These are phyloP conservation scores for Tenebrosternarchus preto DNA, from an alignment of 2,113 vertebrate species.

Conservation along the genomic window DNA sequence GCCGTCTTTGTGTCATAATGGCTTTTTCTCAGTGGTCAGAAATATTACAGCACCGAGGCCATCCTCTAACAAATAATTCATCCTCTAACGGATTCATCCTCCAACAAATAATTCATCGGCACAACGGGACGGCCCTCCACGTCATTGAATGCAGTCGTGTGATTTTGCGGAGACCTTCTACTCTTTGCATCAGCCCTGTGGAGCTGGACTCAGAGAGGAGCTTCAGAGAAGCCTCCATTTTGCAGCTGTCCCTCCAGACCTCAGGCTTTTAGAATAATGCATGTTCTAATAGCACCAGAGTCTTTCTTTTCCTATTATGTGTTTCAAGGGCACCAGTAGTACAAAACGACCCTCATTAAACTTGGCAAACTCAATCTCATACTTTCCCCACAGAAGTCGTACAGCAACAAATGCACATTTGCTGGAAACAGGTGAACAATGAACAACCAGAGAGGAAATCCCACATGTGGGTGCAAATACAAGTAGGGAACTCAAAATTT, in stretches of 20 bases:
- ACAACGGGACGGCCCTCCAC: constrained; percentile 12
- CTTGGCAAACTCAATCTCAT: background rate
- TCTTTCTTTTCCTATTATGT: background rate
- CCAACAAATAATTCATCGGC: no score
- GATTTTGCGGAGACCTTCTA: background rate
- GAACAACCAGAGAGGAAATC: background rate
- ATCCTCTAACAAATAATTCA: background rate
- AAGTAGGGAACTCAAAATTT: background rate
- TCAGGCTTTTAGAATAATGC: background rate
- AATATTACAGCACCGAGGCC: background rate
- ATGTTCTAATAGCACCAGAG: constrained; percentile 7
- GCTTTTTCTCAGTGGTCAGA: constrained; percentile 17
- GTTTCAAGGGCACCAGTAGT: constrained; percentile 1
- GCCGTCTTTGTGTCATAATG: constrained; percentile 1
- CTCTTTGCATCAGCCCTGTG: constrained; percentile 3
- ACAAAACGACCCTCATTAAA: constrained; percentile 29
- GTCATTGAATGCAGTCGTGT: constrained; percentile 14
- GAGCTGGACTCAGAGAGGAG: background rate
- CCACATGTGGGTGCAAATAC: background rate
- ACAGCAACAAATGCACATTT: constrained; percentile 5
- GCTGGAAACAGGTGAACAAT: background rate
- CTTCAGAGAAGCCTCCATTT: background rate
- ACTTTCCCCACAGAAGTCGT: background rate
- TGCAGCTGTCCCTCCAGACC: background rate
- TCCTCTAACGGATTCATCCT: background rate